These are phyloP conservation scores for Metridium senile DNA, from an alignment of 92 coral and sea anemone species.

Conservation along the genomic window DNA sequence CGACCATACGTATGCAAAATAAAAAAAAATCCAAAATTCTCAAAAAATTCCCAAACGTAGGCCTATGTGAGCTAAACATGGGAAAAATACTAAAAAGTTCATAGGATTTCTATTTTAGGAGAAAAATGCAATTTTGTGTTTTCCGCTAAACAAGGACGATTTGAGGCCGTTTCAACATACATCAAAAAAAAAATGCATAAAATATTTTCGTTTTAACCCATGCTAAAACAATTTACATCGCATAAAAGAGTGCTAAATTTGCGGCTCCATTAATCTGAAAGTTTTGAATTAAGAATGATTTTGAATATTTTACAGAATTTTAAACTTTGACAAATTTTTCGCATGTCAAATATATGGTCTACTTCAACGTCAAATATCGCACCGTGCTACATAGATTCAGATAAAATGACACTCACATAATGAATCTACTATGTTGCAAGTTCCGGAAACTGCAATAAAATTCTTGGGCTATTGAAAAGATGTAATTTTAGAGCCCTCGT, in stretches of 20 bases:
- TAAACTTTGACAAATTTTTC: constrained; percentile 15
- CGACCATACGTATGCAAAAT: no score
- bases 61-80: constrained; percentile 42
- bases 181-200: background rate
- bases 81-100: constrained; percentile 50
- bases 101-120: constrained; percentile 41
- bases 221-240: background rate
- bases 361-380: background rate
- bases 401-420: background rate
- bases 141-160: constrained; percentile 1
- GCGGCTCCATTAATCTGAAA: background rate
- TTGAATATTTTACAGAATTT: constrained; percentile 24
- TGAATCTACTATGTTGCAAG: constrained; percentile 1
- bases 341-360: background rate
- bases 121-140: constrained; percentile 49
- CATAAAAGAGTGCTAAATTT: background rate
- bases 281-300: background rate
- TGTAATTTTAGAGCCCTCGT: constrained; percentile 23
- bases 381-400: background rate
- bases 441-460: constrained; percentile 32
- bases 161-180: constrained; percentile 32
- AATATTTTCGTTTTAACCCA: background rate
- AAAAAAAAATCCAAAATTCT: no score
- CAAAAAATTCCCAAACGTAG: constrained; percentile 40
- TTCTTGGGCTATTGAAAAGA: constrained; percentile 33